phyloP scores from a whole-genome alignment of 2,888 invertebrate species.

The Parnassius orleans region DNA sequence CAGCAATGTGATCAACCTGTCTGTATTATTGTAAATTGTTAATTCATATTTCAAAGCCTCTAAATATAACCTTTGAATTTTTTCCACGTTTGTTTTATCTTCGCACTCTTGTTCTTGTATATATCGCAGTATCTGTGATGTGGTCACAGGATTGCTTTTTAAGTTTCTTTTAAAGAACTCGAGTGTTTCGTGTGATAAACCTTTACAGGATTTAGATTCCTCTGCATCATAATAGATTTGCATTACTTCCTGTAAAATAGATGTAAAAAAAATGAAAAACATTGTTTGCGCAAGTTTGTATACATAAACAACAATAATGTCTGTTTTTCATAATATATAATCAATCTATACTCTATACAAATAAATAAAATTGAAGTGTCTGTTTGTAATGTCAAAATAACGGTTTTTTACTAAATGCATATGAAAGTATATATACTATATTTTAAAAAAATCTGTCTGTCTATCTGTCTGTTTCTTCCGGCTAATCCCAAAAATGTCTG shows the following conservation, averaged over 20 bases:
- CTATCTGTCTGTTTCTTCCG: too few relatives aligned
- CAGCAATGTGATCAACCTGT: conserved; percentile 60
- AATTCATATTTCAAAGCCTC: conserved; percentile 61
- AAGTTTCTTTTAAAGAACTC: conserved; percentile 70
- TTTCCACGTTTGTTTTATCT: conserved; percentile 44
- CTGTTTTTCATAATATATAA: too few relatives aligned
- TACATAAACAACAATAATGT: too few relatives aligned
- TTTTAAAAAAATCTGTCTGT: too few relatives aligned
- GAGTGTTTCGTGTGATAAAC: conserved; percentile 52
- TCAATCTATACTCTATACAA: too few relatives aligned
- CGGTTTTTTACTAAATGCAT: too few relatives aligned
- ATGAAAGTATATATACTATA: too few relatives aligned
- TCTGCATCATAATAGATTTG: conserved; percentile 55
- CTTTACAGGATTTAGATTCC: conserved; percentile 52
- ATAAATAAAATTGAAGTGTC: too few relatives aligned
- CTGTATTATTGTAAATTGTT: conserved; percentile 50
- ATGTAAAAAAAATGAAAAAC: neutral
- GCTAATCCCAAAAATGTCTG: too few relatives aligned
- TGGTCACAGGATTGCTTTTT: conserved; percentile 66
- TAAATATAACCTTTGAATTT: conserved; percentile 59
- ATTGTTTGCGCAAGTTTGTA: too few relatives aligned
- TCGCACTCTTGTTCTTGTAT: conserved; percentile 47
- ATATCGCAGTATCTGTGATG: conserved; percentile 52
- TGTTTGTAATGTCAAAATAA: too few relatives aligned
- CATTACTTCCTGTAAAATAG: conserved; percentile 59